Conservation (phyloP, 1,140 invertebrate genomes). For the Diorhabda sublineata region DNA sequence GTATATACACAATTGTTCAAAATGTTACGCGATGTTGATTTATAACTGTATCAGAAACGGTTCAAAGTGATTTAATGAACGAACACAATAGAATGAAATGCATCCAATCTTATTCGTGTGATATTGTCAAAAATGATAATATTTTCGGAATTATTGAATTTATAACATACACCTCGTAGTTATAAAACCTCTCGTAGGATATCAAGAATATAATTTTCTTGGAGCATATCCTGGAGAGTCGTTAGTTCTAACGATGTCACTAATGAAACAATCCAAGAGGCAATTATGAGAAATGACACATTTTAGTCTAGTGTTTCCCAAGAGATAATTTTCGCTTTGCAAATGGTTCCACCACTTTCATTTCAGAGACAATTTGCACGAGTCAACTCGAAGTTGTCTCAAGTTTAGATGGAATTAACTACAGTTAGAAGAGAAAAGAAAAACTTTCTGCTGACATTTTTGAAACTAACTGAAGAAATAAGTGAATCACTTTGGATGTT, state of each 20-base stretch:
- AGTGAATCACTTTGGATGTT: too few relatives aligned
- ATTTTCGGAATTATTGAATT: too few relatives aligned
- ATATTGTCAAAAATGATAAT: too few relatives aligned
- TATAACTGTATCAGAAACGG: too few relatives aligned
- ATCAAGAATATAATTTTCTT: conserved; percentile 23
- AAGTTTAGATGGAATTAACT: neutral
- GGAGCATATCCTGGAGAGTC: conserved; percentile 35
- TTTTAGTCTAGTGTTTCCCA: conserved; percentile 33
- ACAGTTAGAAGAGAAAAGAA: too few relatives aligned
- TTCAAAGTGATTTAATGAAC: too few relatives aligned
- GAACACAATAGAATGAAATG: too few relatives aligned
- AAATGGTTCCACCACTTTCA: conserved; percentile 28
- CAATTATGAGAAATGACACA: conserved; percentile 45
- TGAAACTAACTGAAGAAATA: too few relatives aligned
- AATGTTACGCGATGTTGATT: too few relatives aligned
- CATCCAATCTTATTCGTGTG: too few relatives aligned
- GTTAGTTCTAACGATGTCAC: conserved; percentile 44
- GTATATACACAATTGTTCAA: too few relatives aligned
- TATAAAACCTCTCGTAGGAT: neutral
- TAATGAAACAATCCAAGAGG: conserved; percentile 45
- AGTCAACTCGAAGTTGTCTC: neutral
- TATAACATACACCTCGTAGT: neutral
- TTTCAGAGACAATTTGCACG: conserved; percentile 19
- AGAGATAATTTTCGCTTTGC: conserved; percentile 26
- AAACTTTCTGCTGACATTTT: too few relatives aligned